Percentiles rank a stretch among this genome's conserved stretches.
Evolutionary conservation across 1,140 invertebrate species (phyloP).

Genomic region (Bombyx mori): ASM3026992v2 NC_085117.1:11808001-11808500

Average conservation of each 20-base stretch:
- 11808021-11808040: too few species aligned
- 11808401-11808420: slow-evolving; percentile 11
- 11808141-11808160: too few species aligned
- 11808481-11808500: slow-evolving; percentile 2
- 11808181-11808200: neutral
- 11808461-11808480: slow-evolving; percentile 6
- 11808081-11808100: too few species aligned
- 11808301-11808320: slow-evolving; percentile 67
- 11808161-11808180: too few species aligned
- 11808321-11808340: slow-evolving; percentile 56
- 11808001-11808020: too few species aligned
- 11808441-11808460: too few species aligned
- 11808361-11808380: slow-evolving; percentile 61
- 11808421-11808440: slow-evolving; percentile 1
- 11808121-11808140: too few species aligned
- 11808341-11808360: slow-evolving; percentile 72
- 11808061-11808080: too few species aligned
- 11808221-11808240: slow-evolving; percentile 71
- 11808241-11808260: slow-evolving; percentile 68
- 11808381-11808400: slow-evolving; percentile 30
- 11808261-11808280: slow-evolving; percentile 62
- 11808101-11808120: too few species aligned
- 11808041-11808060: too few species aligned
- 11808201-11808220: slow-evolving; percentile 46
- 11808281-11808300: slow-evolving; percentile 71